phyloP scores from a whole-genome alignment of 1,140 invertebrate genomes.

The Popillia japonica region DNA sequence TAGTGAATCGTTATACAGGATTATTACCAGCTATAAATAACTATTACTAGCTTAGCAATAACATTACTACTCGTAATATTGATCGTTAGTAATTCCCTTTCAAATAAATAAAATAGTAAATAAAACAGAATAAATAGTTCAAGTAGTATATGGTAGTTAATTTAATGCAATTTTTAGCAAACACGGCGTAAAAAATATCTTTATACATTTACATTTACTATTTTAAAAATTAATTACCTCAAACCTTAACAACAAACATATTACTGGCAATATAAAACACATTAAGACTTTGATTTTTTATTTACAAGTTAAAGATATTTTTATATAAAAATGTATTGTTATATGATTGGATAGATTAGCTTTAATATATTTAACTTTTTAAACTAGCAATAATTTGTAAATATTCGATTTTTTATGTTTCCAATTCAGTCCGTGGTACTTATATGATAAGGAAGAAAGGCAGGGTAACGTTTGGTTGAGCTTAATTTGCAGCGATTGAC shows the following conservation, averaged over 20 bases:
- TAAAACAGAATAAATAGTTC: too few species aligned
- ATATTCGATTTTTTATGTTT: constrained; percentile 18
- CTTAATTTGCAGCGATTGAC: too few species aligned
- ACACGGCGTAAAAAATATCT: too few species aligned
- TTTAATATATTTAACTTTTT: constrained; percentile 12
- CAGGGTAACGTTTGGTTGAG: too few species aligned
- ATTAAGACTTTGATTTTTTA: neutral
- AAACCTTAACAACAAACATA: neutral
- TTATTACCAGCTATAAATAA: neutral
- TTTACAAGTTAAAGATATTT: neutral
- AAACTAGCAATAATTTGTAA: constrained; percentile 33
- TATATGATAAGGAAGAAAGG: neutral
- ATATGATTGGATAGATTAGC: neutral
- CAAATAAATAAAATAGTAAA: too few species aligned
- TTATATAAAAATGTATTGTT: constrained; percentile 20
- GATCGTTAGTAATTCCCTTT: too few species aligned
- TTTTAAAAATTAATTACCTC: neutral
- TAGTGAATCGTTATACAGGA: neutral
- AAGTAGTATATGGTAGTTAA: too few species aligned
- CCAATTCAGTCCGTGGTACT: neutral
- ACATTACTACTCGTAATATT: neutral
- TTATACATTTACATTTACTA: too few species aligned
- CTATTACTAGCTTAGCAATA: neutral
- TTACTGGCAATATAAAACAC: neutral
- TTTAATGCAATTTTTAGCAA: too few species aligned